Base-by-base conservation (phyloP, 2,797 vertebrate genomes). In the Coreius guichenoti region DNA sequence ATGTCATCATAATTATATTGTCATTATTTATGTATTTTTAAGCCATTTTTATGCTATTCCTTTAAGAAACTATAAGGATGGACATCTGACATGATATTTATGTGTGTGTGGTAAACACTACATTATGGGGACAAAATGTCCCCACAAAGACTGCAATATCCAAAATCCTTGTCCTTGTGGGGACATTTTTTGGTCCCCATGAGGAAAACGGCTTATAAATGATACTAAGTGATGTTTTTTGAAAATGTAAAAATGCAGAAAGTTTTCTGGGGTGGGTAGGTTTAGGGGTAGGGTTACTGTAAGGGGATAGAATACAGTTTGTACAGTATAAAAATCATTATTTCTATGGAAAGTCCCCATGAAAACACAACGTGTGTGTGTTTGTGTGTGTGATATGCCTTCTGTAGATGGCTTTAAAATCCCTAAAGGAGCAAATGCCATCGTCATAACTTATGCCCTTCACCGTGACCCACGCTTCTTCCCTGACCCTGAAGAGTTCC, bases 401-500 rank as follows among this genome's bases (percentile, higher is more conserved):
- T 29, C 58, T 81, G 8, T 89, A 99, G 98, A 86, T 1, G 97
- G 97, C 19, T 97, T 93, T 90, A 94, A 89, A 58, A 5, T 99
- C 29, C 92, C 95, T 61, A 96, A 96, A 93, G 97, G 95, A 0
- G 86, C 94, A 3, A 95, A 93, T 68, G 92, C 91, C 0, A 0
- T 97, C 45, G 61, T 99, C 54, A 6, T 97, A 9, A 91, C 96
- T 26, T 99, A 97, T 0, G 90, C 94, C 0, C 92, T 99, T 67
- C 98, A 99, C 51, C 96, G 98, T 79, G 96, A 99, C 87, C 95
- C 96, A 0, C 92, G 92, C 0, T 87, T 94, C 89, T 99, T 98
- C 91, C 97, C 97, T 0, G 92, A 98, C 0, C 97, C 98, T 0
- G 96, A 98, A 23, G 95, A 97, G 89, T 99, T 99, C 92, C 94